Conservation (phyloP, 2,888 invertebrate species). For the Apotomis betuletana region DNA sequence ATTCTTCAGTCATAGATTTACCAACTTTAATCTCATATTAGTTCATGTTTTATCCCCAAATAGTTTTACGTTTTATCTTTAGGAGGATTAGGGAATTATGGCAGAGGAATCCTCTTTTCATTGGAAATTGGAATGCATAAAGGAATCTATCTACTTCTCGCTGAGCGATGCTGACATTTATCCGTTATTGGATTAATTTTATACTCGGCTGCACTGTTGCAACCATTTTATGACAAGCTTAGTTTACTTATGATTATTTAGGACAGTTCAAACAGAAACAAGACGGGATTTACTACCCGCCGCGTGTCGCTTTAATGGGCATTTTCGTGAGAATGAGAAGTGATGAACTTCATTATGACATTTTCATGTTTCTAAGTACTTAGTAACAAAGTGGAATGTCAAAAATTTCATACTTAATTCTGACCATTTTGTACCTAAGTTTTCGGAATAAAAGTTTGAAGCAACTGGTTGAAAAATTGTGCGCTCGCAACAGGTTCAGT, state of each 20-base stretch:
- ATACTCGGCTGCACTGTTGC: neutral
- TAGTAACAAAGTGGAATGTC: no score
- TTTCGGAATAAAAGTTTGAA: no score
- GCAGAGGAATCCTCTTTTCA: neutral
- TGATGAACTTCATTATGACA: no score
- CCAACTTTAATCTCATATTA: neutral
- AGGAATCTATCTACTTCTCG: neutral
- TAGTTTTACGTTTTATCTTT: no score
- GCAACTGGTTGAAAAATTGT: no score
- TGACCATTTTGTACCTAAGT: no score
- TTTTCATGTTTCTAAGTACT: no score
- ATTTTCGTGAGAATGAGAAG: no score
- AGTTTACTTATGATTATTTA: neutral
- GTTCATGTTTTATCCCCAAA: neutral
- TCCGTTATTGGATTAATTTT: slow-evolving; percentile 3
- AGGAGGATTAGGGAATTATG: neutral
- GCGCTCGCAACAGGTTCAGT: no score
- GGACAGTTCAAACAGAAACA: neutral
- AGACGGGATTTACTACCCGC: no score
- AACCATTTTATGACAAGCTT: neutral
- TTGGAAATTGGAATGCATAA: neutral
- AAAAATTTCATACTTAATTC: no score
- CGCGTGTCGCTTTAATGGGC: no score
- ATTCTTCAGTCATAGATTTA: neutral
- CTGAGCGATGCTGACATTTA: slow-evolving; percentile 3